Base-by-base conservation (phyloP, 2,888 invertebrate genomes). In the Uloborus plumipes region DNA sequence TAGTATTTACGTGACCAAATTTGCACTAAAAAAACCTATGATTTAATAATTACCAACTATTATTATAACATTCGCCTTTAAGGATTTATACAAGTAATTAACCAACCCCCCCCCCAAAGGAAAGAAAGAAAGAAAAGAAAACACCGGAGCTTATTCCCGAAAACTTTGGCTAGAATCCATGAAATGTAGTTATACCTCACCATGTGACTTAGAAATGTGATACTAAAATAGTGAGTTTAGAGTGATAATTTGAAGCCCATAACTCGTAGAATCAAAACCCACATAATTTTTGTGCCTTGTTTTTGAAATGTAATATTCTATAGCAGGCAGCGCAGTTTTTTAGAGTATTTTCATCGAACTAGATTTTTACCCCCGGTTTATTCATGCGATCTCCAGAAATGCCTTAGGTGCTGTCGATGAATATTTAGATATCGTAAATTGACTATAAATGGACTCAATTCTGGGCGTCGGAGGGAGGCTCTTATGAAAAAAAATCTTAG, bases 221-320 rank as follows among this genome's bases (percentile, higher is more conserved):
- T 79, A 81, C 26, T 47, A 66, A 39, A 51, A 73, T n/a, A 74
- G 74, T 74, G 74, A 74, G 67, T 81, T 73, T 74, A 74, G 69
- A 70, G 80, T 81, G 74, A 81, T 81, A 74, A 81, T 81, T 80
- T 70, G 31, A 74, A 81, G 74, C 74, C 80, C 69, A 80, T 65
- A n/a, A 81, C 58, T 47, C 39, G 80, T 81, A 81, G 80, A 81
- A 69, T 81, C 80, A 81, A 80, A 66, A 74, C 71, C 62, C 67
- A 73, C 58, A 70, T 81, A 75, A 70, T 39, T 81, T 81, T 81
- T 81, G 80, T 81, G 80, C 80, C 80, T 81, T 81, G 80, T 81
- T 81, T 81, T 80, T 22, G n/a, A 20, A 70, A 70, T 62, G 58
- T 74, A 58, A 55, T 55, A 70, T 55, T 67, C 20, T 13, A 55